Conservation (phyloP, 2,797 vertebrate species). For the Paratrypauchen microcephalus region DNA sequence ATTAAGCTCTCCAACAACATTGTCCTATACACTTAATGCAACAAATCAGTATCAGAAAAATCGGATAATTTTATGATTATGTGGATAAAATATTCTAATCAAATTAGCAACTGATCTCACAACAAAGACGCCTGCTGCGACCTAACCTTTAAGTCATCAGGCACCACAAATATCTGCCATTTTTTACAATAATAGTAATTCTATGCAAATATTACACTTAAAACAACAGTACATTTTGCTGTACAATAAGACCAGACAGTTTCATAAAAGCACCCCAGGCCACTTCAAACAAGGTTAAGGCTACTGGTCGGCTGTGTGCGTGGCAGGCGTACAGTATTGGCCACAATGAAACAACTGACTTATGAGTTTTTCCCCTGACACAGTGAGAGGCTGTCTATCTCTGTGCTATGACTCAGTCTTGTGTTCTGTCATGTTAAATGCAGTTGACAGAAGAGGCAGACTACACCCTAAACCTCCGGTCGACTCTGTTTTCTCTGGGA, state of each 20-base stretch:
- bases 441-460: constrained; percentile 74
- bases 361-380: constrained; percentile 71
- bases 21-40: not conserved
- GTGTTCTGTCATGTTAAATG: constrained; percentile 78
- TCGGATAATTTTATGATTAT: not conserved
- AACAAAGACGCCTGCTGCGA: too few relatives aligned
- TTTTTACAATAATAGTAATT: not conserved
- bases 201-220: constrained; percentile 1
- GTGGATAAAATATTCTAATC: too few relatives aligned
- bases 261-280: constrained; percentile 1
- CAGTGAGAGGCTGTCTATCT: constrained; percentile 69
- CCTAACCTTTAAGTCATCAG: not conserved
- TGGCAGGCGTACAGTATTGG: constrained; percentile 50
- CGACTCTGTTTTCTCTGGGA: constrained; percentile 71
- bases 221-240: not conserved
- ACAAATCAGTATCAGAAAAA: not conserved
- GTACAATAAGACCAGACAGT: constrained; percentile 8
- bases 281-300: constrained; percentile 22
- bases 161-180: not conserved
- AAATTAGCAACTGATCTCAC: too few relatives aligned
- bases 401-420: constrained; percentile 68
- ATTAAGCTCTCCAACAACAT: too few relatives aligned
- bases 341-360: constrained; percentile 63
- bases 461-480: constrained; percentile 79
- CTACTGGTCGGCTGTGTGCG: constrained; percentile 43